Base-by-base conservation (phyloP, 2,113 vertebrate genomes). In the Thalassarche chlororhynchos region DNA sequence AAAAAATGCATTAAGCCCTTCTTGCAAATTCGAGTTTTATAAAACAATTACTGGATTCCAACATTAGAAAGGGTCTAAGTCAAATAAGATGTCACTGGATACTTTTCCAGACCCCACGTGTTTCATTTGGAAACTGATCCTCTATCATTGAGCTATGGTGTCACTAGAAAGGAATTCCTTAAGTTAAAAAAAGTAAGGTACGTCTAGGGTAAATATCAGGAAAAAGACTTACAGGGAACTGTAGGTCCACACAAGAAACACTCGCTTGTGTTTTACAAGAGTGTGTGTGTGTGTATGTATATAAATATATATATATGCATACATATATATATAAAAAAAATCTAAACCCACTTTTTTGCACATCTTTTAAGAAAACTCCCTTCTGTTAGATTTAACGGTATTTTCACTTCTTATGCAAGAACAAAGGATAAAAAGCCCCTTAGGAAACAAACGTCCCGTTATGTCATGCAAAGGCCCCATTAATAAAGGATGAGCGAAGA, bases 401-500 rank as follows among this genome's bases (percentile, higher is more conserved):
- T 83, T 93, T 93, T 81, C 76, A 83, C 44, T 84, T 68, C 69
- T 65, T 15, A 10, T 26, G 32, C n/a, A 61, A 85, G 84, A 95
- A 91, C 51, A 93, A 82, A 95, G 74, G 84, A 89, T 89, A 58
- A 70, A 72, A 75, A 79, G 44, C 51, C 75, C 81, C 81, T 81
- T 11, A 72, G 71, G 97, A 80, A 84, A 51, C 8, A 81, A 52
- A 60, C 87, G 84, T 60, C 60, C 76, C 9, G 1, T 70, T 61
- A 57, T 42, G 51, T 78, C 91, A 66, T 3, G 38, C 76, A 55
- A 86, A 92, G 84, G 74, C 46, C 47, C 51, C 77, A 84, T 96
- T 26, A 96, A 96, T 92, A 96, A 96, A 89, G 87, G 77, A 96
- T 96, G 97, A 97, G 91, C 1, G 0, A 21, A 42, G 70, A 60